Conservation (phyloP, 1,140 invertebrate genomes). For the Camponotus vicinus region DNA sequence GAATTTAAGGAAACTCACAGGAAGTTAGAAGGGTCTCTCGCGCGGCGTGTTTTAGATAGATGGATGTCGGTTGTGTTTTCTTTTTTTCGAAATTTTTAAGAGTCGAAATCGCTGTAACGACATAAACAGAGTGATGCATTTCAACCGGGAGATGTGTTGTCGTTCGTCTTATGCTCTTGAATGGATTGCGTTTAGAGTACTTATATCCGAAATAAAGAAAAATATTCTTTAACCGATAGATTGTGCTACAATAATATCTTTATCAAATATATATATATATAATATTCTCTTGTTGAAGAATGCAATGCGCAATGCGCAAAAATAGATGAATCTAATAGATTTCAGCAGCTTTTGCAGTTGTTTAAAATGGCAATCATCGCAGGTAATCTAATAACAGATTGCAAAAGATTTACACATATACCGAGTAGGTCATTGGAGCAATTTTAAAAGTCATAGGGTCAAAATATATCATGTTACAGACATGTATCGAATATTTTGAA, state of each 20-base stretch:
- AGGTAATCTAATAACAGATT: too few relatives aligned
- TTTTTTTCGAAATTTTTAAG: constrained; percentile 55
- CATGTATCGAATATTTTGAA: neutral
- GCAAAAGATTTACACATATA: too few relatives aligned
- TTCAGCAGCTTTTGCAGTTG: too few relatives aligned
- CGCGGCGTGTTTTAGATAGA: constrained; percentile 42
- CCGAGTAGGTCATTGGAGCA: too few relatives aligned
- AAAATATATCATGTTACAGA: too few relatives aligned
- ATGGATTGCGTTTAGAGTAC: neutral
- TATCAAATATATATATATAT: constrained; percentile 6
- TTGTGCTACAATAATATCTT: neutral
- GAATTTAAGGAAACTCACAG: constrained; percentile 50
- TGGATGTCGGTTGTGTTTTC: constrained; percentile 66
- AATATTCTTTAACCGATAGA: neutral
- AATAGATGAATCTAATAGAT: too few relatives aligned
- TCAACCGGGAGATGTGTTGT: constrained; percentile 53
- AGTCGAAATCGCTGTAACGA: constrained; percentile 68
- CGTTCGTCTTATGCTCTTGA: constrained; percentile 51
- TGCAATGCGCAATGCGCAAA: too few relatives aligned
- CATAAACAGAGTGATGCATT: constrained; percentile 57
- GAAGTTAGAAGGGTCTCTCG: constrained; percentile 51
- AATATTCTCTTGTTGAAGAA: too few relatives aligned
- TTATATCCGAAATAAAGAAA: constrained; percentile 31
- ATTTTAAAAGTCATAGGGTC: too few relatives aligned
- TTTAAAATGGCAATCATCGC: too few relatives aligned